These are phyloP conservation scores for Bolborhynchus lineola DNA, from an alignment of 2,113 vertebrate genomes.

Conservation along the genomic window DNA sequence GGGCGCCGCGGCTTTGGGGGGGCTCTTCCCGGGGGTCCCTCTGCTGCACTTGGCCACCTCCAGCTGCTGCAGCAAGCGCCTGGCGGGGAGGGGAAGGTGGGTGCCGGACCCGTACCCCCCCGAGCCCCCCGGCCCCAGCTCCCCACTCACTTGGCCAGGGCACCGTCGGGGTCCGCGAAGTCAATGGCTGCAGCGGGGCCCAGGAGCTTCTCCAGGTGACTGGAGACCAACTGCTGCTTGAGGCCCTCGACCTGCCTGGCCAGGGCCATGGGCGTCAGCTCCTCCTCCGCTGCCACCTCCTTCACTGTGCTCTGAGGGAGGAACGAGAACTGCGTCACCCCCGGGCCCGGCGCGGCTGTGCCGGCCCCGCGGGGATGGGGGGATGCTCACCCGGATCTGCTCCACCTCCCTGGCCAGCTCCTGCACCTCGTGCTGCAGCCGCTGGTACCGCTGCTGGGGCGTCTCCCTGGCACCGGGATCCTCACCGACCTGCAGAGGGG, in stretches of 20 bases:
- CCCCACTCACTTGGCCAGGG: slow-evolving; percentile 87
- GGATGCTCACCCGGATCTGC: slow-evolving; percentile 82
- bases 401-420: slow-evolving; percentile 91
- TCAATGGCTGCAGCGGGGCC: slow-evolving; percentile 89
- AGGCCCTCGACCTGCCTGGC: slow-evolving; percentile 88
- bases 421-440: slow-evolving; percentile 91
- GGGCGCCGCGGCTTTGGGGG: slow-evolving; percentile 30
- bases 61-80: slow-evolving; percentile 90
- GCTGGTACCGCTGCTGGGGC: slow-evolving; percentile 93
- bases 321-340: neutral
- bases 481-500: slow-evolving; percentile 81
- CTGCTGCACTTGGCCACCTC: slow-evolving; percentile 81
- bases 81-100: slow-evolving; percentile 23
- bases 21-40: slow-evolving; percentile 49
- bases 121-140: fast-evolving
- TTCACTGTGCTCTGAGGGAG: slow-evolving; percentile 77
- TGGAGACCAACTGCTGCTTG: slow-evolving; percentile 90
- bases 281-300: slow-evolving; percentile 86
- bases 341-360: fast-evolving
- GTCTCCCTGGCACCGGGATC: slow-evolving; percentile 90
- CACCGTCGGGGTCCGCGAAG: slow-evolving; percentile 90
- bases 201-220: slow-evolving; percentile 90
- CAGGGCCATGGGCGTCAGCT: slow-evolving; percentile 87
- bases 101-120: neutral
- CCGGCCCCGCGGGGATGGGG: neutral